phyloP scores from a whole-genome alignment of 2,797 vertebrate species.

The Tauraco hartlaubi region DNA sequence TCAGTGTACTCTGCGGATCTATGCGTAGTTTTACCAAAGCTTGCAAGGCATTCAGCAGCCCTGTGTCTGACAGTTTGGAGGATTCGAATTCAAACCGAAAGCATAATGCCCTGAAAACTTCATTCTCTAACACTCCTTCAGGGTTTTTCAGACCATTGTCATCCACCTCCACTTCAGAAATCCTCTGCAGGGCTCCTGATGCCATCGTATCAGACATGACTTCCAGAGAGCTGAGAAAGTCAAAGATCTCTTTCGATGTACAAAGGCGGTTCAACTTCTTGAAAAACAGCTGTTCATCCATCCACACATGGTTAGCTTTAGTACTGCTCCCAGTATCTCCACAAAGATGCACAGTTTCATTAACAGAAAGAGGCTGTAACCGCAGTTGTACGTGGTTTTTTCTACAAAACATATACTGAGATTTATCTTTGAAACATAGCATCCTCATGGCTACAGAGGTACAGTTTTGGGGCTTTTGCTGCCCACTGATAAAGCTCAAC shows the following conservation, averaged over 20 bases:
- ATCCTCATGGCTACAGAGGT: background rate
- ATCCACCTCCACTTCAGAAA: constrained; percentile 86
- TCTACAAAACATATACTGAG: constrained; percentile 8
- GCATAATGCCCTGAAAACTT: constrained; percentile 83
- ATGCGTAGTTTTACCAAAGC: constrained; percentile 84
- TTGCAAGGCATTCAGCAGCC: constrained; percentile 83
- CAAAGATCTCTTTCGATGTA: constrained; percentile 82
- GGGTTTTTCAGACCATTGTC: constrained; percentile 69
- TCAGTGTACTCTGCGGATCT: constrained; percentile 83
- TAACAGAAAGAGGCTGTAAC: constrained; percentile 65
- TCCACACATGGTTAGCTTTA: constrained; percentile 61
- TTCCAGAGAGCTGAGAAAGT: constrained; percentile 76
- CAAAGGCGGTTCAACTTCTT: constrained; percentile 70
- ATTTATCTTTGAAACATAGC: background rate
- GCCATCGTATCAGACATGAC: constrained; percentile 83
- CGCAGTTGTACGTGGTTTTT: constrained; percentile 63
- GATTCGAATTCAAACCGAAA: constrained; percentile 84
- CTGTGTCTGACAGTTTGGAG: constrained; percentile 76
- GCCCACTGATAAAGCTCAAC: background rate
- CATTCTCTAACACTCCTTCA: constrained; percentile 73
- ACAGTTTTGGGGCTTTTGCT: background rate
- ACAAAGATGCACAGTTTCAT: constrained; percentile 67
- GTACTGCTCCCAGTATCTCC: constrained; percentile 35
- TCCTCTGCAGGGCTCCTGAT: constrained; percentile 82
- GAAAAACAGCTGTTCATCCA: constrained; percentile 77